A percentile compares a stretch with the other conserved stretches of the same genome.
These are phyloP conservation scores for Shinisaurus crocodilurus DNA, from an alignment of 2,113 vertebrate species.

Conservation along the genomic window DNA sequence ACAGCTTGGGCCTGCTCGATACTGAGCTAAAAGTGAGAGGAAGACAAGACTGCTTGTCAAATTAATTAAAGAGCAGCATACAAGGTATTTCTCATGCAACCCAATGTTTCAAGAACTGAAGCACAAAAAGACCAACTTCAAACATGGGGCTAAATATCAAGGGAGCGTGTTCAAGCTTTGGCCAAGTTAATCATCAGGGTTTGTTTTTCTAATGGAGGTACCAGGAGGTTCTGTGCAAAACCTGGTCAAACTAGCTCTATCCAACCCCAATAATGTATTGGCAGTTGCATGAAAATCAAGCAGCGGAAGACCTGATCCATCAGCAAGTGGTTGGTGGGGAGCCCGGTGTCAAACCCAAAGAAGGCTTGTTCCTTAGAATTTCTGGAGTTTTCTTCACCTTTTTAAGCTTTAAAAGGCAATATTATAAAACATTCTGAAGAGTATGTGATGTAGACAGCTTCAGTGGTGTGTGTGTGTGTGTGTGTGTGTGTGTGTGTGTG, in stretches of 20 bases:
- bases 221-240: accelerated
- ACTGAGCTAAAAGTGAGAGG: conserved; percentile 82
- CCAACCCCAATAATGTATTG: not conserved
- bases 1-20: conserved; percentile 98
- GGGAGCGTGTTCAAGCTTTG: not conserved
- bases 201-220: not conserved
- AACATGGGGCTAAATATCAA: not conserved
- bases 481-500: too few species aligned
- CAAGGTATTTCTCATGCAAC: not conserved
- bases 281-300: not conserved
- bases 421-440: not conserved
- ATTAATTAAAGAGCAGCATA: not conserved
- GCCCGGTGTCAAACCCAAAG: not conserved
- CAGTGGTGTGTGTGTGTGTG: not conserved
- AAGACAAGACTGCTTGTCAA: not conserved
- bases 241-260: not conserved
- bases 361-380: not conserved
- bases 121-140: not conserved
- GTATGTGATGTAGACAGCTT: not conserved
- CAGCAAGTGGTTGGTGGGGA: not conserved
- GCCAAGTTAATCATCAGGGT: not conserved
- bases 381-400: not conserved
- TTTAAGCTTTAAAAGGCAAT: not conserved
- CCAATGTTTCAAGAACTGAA: accelerated
- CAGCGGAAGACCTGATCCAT: not conserved